A percentile compares a stretch with the other conserved stretches of the same genome.
Evolutionary conservation across 2,797 vertebrate genomes (phyloP).

Genomic region (Cryptoblepharus egeriae): DNA sequence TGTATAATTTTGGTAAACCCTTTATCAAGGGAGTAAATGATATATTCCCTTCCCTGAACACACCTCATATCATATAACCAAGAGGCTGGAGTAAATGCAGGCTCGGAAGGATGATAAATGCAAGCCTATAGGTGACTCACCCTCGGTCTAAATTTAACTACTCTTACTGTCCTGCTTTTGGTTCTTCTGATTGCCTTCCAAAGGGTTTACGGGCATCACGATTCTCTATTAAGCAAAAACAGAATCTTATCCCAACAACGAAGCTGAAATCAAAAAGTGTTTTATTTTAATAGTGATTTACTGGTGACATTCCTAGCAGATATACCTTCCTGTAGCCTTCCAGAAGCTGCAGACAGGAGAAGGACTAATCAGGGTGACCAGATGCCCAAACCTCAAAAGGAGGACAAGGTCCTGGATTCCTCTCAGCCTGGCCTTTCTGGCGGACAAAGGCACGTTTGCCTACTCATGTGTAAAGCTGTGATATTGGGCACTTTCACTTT

Average conservation of each 20-base stretch:
- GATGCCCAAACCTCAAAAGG: too few species aligned
- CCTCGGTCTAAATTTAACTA: not conserved
- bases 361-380: too few species aligned
- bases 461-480: too few species aligned
- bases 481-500: too few species aligned
- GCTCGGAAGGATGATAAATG: not conserved
- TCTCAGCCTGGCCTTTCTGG: too few species aligned
- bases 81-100: not conserved
- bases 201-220: not conserved
- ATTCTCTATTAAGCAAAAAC: rapidly evolving
- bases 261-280: not conserved
- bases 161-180: not conserved
- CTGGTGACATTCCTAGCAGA: not conserved
- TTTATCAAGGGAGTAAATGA: too few species aligned
- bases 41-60: too few species aligned
- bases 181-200: rapidly evolving
- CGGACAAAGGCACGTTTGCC: too few species aligned
- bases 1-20: too few species aligned
- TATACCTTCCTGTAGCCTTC: not conserved
- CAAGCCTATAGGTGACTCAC: not conserved
- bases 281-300: not conserved
- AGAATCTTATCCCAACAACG: not conserved
- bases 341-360: constrained; percentile 26
- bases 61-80: not conserved
- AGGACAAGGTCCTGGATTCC: too few species aligned